Conservation (phyloP, 1,140 invertebrate genomes). For the Drosophila varians region DNA sequence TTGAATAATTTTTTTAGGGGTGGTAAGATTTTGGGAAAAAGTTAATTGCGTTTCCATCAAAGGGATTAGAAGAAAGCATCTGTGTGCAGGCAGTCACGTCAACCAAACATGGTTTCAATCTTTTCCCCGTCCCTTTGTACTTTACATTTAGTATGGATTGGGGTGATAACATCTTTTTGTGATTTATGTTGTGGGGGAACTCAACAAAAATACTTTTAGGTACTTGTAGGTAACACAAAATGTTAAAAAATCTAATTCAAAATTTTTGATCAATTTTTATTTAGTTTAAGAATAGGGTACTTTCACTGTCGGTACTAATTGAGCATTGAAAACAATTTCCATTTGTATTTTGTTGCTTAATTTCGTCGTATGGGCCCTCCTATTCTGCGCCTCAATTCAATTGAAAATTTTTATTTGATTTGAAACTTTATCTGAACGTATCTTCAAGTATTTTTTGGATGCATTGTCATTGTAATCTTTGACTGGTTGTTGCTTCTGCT, state of each 20-base stretch:
- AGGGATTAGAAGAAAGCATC: not conserved
- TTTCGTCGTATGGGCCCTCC: not conserved
- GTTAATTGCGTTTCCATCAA: not conserved
- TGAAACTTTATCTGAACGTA: slow-evolving; percentile 27
- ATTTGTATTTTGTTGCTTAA: slow-evolving; percentile 4
- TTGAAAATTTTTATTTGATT: slow-evolving; percentile 36
- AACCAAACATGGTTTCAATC: slow-evolving; percentile 5
- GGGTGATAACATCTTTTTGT: not conserved
- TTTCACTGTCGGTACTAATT: not conserved
- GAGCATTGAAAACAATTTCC: not conserved
- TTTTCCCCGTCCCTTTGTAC: too few relatives aligned
- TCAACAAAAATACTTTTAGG: too few relatives aligned
- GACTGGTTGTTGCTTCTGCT: slow-evolving; percentile 29
- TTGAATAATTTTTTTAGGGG: too few relatives aligned
- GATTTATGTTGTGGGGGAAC: too few relatives aligned
- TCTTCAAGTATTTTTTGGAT: slow-evolving; percentile 29
- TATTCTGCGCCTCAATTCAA: slow-evolving; percentile 19
- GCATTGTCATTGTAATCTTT: slow-evolving; percentile 43
- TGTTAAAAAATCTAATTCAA: too few relatives aligned
- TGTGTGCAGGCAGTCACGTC: slow-evolving; percentile 27
- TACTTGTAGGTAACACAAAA: too few relatives aligned
- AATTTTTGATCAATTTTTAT: too few relatives aligned
- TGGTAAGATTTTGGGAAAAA: too few relatives aligned
- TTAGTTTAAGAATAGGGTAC: not conserved
- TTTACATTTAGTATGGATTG: not conserved